phyloP scores from a whole-genome alignment of 2,888 invertebrate genomes.

The Cerceris rybyensis region DNA sequence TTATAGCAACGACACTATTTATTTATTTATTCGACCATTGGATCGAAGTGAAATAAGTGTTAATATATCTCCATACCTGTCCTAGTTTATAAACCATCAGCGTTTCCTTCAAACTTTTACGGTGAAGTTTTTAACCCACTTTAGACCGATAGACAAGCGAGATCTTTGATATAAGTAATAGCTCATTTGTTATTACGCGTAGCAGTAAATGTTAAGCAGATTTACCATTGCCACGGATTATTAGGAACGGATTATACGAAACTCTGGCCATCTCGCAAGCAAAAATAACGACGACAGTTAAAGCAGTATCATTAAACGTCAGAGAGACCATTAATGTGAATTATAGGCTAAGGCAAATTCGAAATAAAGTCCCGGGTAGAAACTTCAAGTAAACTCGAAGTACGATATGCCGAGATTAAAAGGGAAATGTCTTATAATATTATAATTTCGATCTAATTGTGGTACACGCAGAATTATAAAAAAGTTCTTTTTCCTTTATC shows the following conservation, averaged over 20 bases:
- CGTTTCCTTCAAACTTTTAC: not conserved
- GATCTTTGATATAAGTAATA: not conserved
- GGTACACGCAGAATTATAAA: too few relatives aligned
- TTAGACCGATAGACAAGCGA: not conserved
- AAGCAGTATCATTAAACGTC: conserved; percentile 12
- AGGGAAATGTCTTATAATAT: not conserved
- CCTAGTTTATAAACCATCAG: conserved; percentile 16
- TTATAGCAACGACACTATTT: not conserved
- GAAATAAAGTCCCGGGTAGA: not conserved
- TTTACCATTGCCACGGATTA: not conserved
- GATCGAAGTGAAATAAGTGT: conserved; percentile 7
- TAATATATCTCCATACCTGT: conserved; percentile 14
- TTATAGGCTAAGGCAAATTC: conserved; percentile 12
- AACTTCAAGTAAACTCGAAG: not conserved
- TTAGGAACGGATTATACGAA: not conserved
- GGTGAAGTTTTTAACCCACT: not conserved
- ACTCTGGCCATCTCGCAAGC: not conserved
- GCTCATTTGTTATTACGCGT: not conserved
- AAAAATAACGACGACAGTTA: not conserved
- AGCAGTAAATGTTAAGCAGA: not conserved
- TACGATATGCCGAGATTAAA: not conserved
- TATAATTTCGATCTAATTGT: too few relatives aligned
- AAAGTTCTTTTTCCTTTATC: too few relatives aligned
- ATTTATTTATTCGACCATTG: conserved; percentile 16
- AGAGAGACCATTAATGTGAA: conserved; percentile 5